phyloP scores from a whole-genome alignment of 2,888 invertebrate genomes.

The Troilus luridus region DNA sequence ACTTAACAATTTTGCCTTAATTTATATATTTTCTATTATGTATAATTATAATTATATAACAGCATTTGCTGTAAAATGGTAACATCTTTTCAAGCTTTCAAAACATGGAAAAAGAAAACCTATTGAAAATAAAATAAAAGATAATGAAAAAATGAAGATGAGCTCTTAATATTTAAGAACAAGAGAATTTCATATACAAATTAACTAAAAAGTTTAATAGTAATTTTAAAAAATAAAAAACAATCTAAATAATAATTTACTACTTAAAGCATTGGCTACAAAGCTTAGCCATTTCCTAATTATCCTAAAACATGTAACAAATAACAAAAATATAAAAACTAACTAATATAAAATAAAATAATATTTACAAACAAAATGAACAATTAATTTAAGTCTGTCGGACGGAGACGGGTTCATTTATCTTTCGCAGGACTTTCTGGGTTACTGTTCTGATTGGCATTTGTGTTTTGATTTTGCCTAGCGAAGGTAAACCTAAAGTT shows the following conservation, averaged over 20 bases:
- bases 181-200: neutral
- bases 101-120: neutral
- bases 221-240: neutral
- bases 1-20: neutral
- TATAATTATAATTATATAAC: neutral
- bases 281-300: neutral
- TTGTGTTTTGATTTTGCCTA: neutral
- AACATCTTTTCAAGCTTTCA: neutral
- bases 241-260: conserved; percentile 30
- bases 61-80: neutral
- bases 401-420: neutral
- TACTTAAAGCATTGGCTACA: neutral
- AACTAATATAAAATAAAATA: conserved; percentile 39
- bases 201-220: neutral
- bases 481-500: neutral
- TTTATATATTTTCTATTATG: neutral
- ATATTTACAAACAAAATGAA: conserved; percentile 40
- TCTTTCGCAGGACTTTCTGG: conserved; percentile 3
- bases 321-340: conserved; percentile 33
- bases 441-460: neutral
- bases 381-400: neutral
- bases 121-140: neutral
- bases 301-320: neutral
- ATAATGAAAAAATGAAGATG: neutral
- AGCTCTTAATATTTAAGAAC: neutral